Percentiles rank a stretch among this genome's conserved stretches.
phyloP scores from a whole-genome alignment of 2,113 vertebrate genomes.

The Sylvietta virens region DNA sequence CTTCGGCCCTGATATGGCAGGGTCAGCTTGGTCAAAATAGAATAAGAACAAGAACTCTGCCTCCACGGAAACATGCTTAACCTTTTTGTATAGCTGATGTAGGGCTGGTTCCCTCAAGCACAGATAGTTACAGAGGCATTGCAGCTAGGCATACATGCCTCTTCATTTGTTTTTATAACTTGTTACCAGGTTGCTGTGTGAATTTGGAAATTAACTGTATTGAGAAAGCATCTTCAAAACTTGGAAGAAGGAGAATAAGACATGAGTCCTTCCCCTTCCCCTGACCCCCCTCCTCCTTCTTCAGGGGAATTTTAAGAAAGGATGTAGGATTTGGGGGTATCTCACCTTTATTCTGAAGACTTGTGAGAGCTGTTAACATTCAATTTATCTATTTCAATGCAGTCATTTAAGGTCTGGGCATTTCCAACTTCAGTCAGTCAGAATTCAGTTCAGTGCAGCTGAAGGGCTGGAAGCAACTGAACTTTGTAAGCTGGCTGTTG shows the following conservation, averaged over 20 bases:
- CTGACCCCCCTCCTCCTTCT: fast-evolving
- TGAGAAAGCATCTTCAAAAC: neutral
- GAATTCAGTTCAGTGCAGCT: neutral
- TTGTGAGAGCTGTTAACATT: neutral
- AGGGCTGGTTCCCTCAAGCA: neutral
- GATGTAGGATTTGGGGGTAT: neutral
- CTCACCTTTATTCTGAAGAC: neutral
- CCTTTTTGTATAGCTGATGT: neutral
- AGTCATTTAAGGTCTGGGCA: neutral
- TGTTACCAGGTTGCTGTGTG: neutral
- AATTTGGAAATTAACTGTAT: neutral
- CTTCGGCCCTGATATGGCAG: neutral
- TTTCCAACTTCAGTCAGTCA: neutral
- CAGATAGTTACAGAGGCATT: neutral
- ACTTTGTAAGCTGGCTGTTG: neutral
- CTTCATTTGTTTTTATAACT: neutral
- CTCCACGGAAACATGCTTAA: neutral
- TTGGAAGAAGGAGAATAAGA: neutral
- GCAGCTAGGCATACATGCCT: neutral
- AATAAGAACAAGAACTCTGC: neutral
- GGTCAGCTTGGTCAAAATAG: neutral
- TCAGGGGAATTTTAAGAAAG: neutral
- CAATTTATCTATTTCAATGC: neutral
- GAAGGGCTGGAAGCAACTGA: neutral
- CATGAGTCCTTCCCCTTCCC: fast-evolving